These are phyloP conservation scores for Leucoma salicis DNA, from an alignment of 2,888 invertebrate genomes.

Conservation along the genomic window DNA sequence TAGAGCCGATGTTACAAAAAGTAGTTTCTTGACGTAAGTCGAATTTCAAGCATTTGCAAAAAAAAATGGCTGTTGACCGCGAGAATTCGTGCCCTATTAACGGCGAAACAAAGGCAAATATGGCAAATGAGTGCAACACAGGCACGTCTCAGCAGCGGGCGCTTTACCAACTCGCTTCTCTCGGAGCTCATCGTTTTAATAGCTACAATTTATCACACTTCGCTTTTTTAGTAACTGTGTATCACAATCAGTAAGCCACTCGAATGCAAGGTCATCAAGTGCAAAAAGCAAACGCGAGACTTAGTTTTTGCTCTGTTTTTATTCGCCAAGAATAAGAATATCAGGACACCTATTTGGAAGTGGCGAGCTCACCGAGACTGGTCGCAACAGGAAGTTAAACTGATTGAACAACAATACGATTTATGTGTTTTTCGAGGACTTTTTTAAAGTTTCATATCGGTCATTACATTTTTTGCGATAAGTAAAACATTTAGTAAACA, in stretches of 20 bases:
- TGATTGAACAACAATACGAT: constrained; percentile 75
- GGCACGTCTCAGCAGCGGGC: constrained; percentile 12
- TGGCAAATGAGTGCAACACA: background rate
- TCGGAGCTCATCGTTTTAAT: constrained; percentile 50
- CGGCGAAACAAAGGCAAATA: constrained; percentile 18
- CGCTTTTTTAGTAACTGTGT: constrained; percentile 72
- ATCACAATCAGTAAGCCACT: constrained; percentile 72
- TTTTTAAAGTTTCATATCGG: constrained; percentile 48
- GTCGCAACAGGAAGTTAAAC: constrained; percentile 75
- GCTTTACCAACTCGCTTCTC: constrained; percentile 27
- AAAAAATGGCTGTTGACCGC: constrained; percentile 16
- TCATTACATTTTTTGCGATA: constrained; percentile 27
- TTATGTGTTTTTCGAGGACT: constrained; percentile 68
- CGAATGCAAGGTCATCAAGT: constrained; percentile 73
- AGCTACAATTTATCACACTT: constrained; percentile 67
- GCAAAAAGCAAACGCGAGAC: constrained; percentile 59
- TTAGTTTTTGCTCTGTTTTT: constrained; percentile 77
- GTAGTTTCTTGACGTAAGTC: constrained; percentile 12
- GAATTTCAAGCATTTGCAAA: constrained; percentile 17
- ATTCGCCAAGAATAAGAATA: constrained; percentile 72
- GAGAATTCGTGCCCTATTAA: constrained; percentile 1
- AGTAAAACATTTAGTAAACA: constrained; percentile 16
- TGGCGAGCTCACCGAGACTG: constrained; percentile 58
- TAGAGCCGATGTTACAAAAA: constrained; percentile 21
- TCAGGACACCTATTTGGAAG: constrained; percentile 77